Percentiles rank a stretch among this genome's conserved stretches.
These are phyloP conservation scores for Andrena bucephala DNA, from an alignment of 2,888 invertebrate genomes.

Conservation along the genomic window DNA sequence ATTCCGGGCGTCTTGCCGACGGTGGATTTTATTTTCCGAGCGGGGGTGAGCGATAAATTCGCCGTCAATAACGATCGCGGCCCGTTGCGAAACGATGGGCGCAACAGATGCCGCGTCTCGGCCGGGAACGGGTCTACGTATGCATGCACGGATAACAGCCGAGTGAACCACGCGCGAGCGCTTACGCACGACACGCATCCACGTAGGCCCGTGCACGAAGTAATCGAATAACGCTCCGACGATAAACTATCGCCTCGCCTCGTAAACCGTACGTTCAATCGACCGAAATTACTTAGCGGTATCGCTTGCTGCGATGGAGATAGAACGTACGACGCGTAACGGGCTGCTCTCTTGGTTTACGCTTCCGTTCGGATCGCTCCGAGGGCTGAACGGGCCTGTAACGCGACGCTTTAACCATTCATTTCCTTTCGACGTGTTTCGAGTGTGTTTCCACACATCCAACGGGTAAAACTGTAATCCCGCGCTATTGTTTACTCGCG, in stretches of 20 bases:
- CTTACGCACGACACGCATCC: neutral
- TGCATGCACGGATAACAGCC: neutral
- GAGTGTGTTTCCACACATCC: too few relatives aligned
- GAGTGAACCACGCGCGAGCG: neutral
- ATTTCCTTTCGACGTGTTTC: too few relatives aligned
- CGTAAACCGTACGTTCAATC: slow-evolving; percentile 47
- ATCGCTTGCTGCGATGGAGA: slow-evolving; percentile 15
- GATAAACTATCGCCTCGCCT: slow-evolving; percentile 57
- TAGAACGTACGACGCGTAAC: slow-evolving; percentile 10
- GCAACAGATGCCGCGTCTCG: slow-evolving; percentile 68
- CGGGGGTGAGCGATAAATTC: slow-evolving; percentile 54
- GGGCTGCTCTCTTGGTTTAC: slow-evolving; percentile 1
- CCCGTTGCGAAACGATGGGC: slow-evolving; percentile 57
- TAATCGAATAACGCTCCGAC: slow-evolving; percentile 58
- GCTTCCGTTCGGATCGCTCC: neutral
- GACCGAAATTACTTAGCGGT: slow-evolving; percentile 46
- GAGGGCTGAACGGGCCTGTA: neutral
- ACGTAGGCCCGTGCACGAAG: slow-evolving; percentile 25
- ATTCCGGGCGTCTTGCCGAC: slow-evolving; percentile 52
- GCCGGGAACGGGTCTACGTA: neutral
- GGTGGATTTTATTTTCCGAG: slow-evolving; percentile 66
- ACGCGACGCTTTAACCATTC: too few relatives aligned
- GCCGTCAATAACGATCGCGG: slow-evolving; percentile 62
- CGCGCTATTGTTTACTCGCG: too few relatives aligned
- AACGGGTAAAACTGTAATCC: too few relatives aligned